Evolutionary conservation across 1,140 invertebrate species (phyloP).

Genomic region (Bombus superbus): DNA sequence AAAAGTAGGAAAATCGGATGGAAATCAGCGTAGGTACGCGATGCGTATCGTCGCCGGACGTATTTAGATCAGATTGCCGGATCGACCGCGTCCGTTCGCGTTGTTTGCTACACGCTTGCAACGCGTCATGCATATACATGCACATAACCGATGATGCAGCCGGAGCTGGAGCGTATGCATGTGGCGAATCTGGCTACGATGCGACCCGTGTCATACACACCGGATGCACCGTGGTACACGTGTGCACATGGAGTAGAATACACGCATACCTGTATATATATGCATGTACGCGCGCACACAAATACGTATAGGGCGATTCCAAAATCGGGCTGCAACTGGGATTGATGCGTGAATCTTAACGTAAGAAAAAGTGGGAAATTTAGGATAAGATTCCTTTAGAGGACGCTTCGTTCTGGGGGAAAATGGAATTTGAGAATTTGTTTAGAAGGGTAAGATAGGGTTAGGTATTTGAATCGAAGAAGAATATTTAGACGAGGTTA

Average conservation of each 20-base stretch:
- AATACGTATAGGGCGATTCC: background rate
- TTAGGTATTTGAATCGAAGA: too few relatives aligned
- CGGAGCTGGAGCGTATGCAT: background rate
- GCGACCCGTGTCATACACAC: conserved; percentile 58
- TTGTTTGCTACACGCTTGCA: conserved; percentile 58
- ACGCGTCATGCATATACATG: conserved; percentile 55
- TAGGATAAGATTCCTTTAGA: too few relatives aligned
- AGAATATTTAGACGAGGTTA: too few relatives aligned
- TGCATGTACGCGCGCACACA: background rate
- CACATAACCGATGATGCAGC: conserved; percentile 44
- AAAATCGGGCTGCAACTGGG: background rate
- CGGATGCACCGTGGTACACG: conserved; percentile 49
- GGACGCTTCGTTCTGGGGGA: too few relatives aligned
- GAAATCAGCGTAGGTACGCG: conserved; percentile 32
- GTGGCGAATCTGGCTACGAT: conserved; percentile 38
- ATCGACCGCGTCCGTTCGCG: conserved; percentile 59
- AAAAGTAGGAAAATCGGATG: background rate
- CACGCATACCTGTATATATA: background rate
- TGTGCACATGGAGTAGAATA: background rate
- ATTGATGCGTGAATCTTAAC: background rate
- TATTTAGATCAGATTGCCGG: conserved; percentile 77
- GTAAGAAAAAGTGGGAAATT: background rate
- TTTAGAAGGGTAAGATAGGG: too few relatives aligned
- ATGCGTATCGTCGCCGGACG: conserved; percentile 66
- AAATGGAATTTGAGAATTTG: too few relatives aligned